Percentiles rank a stretch among this genome's conserved stretches.
phyloP scores from a whole-genome alignment of 2,888 invertebrate species.

The Deilephila elpenor region DNA sequence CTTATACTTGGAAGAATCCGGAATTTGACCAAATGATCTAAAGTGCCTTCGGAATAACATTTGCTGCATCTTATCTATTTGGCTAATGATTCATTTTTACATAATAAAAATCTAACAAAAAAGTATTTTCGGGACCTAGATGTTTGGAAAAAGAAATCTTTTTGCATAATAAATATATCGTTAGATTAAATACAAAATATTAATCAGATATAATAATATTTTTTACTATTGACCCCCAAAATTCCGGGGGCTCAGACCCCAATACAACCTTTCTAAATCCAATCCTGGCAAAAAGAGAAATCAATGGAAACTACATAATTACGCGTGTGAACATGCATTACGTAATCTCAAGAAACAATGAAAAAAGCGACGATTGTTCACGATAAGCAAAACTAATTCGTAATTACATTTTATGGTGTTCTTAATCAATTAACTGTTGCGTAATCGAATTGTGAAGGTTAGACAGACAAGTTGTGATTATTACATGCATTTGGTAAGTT shows the following conservation, averaged over 20 bases:
- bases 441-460: conserved; percentile 9
- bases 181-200: no score
- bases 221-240: neutral
- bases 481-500: no score
- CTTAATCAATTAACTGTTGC: conserved; percentile 18
- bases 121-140: no score
- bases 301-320: conserved; percentile 21
- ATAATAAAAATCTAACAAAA: no score
- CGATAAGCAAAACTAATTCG: conserved; percentile 23
- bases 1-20: no score
- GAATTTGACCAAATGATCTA: no score
- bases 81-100: no score
- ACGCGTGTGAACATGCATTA: conserved; percentile 18
- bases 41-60: no score
- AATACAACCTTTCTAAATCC: neutral
- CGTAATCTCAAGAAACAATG: neutral
- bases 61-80: no score
- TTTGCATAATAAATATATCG: no score
- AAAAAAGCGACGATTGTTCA: conserved; percentile 17
- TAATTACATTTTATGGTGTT: conserved; percentile 19
- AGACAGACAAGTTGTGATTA: neutral
- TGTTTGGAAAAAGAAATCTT: no score
- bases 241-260: neutral
- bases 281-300: neutral
- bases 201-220: no score